A percentile compares a stretch with the other conserved stretches of the same genome.
phyloP scores from a whole-genome alignment of 2,888 invertebrate genomes.

The Priocnemis perturbator region DNA sequence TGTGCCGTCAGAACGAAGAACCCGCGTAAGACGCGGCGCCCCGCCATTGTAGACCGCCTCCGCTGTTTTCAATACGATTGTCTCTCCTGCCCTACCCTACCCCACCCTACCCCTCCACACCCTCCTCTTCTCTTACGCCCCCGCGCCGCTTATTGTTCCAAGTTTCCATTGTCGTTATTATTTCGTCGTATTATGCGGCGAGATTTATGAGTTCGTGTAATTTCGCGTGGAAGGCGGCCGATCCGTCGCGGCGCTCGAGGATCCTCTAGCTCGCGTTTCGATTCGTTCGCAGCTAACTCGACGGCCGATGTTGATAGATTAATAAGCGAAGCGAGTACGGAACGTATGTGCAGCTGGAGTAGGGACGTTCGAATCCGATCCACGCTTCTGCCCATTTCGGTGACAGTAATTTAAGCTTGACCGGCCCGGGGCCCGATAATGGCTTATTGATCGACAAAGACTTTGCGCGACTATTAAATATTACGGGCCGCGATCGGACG shows the following conservation, averaged over 20 bases:
- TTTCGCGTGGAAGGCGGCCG: constrained; percentile 39
- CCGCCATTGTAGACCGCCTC: constrained; percentile 61
- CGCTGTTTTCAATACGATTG: constrained; percentile 73
- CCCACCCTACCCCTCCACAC: no score
- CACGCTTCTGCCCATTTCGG: no score
- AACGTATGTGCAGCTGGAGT: no score
- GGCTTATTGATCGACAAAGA: no score
- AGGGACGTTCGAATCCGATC: no score
- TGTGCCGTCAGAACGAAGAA: neutral
- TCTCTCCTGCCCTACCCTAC: constrained; percentile 54
- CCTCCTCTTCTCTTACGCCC: constrained; percentile 4
- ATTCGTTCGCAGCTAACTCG: no score
- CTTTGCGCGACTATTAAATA: no score
- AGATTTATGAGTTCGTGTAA: constrained; percentile 70
- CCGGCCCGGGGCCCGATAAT: no score
- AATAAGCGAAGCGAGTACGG: no score
- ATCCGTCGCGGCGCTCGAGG: neutral
- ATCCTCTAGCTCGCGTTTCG: neutral
- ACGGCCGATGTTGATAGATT: no score
- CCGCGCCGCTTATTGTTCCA: constrained; percentile 70
- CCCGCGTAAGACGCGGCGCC: constrained; percentile 52
- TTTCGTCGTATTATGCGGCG: constrained; percentile 67
- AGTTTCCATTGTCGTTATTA: constrained; percentile 75
- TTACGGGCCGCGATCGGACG: no score
- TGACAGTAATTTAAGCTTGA: no score